These are phyloP conservation scores for Serilophus lunatus DNA, from an alignment of 2,113 vertebrate genomes.

Conservation along the genomic window DNA sequence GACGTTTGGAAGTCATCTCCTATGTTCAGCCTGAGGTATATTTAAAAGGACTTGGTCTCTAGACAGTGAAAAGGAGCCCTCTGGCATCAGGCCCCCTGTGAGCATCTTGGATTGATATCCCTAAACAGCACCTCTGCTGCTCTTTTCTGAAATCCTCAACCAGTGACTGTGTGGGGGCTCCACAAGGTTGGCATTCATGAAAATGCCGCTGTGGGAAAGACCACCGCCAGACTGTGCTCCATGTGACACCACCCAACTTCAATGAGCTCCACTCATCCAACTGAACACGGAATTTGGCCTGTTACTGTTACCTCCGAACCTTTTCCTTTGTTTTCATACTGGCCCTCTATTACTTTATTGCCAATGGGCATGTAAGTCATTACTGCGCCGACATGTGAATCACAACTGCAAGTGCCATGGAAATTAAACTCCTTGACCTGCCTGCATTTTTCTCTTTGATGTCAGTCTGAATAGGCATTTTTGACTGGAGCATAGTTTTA, in stretches of 20 bases:
- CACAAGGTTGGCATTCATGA: background rate
- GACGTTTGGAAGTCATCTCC: background rate
- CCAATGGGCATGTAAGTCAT: constrained; percentile 68
- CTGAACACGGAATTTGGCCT: background rate
- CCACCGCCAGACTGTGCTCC: background rate
- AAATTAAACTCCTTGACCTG: constrained; percentile 72
- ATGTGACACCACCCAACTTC: background rate
- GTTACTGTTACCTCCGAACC: background rate
- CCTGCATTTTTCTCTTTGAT: constrained; percentile 58
- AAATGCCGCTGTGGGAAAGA: background rate
- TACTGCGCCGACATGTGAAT: constrained; percentile 37
- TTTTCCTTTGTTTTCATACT: constrained; percentile 24
- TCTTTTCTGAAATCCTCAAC: background rate
- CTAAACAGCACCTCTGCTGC: background rate
- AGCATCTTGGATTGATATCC: background rate
- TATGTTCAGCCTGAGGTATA: background rate
- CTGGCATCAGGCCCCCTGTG: background rate
- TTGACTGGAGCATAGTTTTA: constrained; percentile 57
- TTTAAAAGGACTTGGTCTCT: background rate
- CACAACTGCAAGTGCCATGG: constrained; percentile 59
- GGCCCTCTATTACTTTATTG: constrained; percentile 36
- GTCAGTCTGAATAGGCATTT: constrained; percentile 65
- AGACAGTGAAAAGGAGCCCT: background rate
- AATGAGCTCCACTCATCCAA: background rate
- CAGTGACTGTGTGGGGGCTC: background rate